Conservation (phyloP, 2,797 vertebrate genomes). For the Coilia nasus region DNA sequence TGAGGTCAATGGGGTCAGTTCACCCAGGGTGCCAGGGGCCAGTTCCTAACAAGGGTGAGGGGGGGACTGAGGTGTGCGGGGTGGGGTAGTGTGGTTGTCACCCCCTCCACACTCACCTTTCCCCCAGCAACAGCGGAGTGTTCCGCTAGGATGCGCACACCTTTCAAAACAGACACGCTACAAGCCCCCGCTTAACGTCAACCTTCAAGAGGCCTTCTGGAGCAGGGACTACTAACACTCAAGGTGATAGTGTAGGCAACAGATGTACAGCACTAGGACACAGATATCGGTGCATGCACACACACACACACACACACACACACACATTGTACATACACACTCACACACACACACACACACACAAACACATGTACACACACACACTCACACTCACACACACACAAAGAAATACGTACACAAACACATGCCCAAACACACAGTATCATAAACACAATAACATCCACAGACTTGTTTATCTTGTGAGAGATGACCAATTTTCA, state of each 20-base stretch:
- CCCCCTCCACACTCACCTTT: constrained; percentile 69
- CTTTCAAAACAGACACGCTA: constrained; percentile 61
- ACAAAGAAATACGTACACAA: no score
- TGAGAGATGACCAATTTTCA: no score
- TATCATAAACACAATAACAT: no score
- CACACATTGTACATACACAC: background rate
- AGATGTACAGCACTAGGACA: constrained; percentile 36
- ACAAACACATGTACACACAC: no score
- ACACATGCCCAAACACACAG: no score
- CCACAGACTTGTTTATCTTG: no score
- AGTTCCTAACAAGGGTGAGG: background rate
- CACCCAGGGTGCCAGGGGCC: background rate
- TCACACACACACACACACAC: constrained; percentile 4
- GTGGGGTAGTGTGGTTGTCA: constrained; percentile 56
- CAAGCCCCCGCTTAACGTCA: constrained; percentile 2
- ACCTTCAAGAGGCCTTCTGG: constrained; percentile 34
- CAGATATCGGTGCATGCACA: constrained; percentile 34
- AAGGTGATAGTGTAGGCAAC: constrained; percentile 17
- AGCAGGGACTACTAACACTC: background rate
- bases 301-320: constrained; percentile 25
- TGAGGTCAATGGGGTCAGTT: constrained; percentile 33
- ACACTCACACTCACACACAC: no score
- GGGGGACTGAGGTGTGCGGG: background rate
- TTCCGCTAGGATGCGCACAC: constrained; percentile 68
- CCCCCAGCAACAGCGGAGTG: constrained; percentile 67